Conservation (phyloP, 64 coral and sea anemone genomes). For the Montipora capricornis region DNA sequence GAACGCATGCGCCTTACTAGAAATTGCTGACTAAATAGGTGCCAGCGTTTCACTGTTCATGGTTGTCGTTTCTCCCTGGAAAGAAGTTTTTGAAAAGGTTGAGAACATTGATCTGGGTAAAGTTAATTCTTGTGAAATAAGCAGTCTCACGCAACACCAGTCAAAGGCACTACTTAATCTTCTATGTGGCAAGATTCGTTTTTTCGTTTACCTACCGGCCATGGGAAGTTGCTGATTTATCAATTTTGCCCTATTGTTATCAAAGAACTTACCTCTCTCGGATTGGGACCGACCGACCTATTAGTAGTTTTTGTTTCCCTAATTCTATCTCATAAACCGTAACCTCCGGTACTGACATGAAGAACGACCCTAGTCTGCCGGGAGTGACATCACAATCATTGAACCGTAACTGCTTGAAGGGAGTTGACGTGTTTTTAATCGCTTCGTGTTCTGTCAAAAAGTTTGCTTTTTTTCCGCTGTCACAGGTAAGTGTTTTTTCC, state of each 20-base stretch:
- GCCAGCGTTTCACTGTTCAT: not conserved
- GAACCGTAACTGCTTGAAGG: no score
- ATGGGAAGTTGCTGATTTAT: slow-evolving; percentile 38
- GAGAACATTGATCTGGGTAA: not conserved
- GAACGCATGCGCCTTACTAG: not conserved
- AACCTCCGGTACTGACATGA: no score
- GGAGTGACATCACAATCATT: no score
- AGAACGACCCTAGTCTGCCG: no score
- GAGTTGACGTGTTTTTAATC: no score
- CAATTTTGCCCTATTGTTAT: not conserved
- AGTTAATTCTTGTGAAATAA: not conserved
- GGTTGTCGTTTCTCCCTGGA: not conserved
- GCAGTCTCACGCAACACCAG: slow-evolving; percentile 9
- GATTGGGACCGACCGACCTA: not conserved
- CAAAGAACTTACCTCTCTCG: not conserved
- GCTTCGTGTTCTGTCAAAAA: no score
- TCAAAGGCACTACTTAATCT: slow-evolving; percentile 1
- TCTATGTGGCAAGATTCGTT: slow-evolving; percentile 11
- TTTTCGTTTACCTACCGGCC: slow-evolving; percentile 11
- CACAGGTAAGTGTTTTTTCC: no score
- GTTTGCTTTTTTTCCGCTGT: no score
- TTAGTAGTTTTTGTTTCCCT: no score
- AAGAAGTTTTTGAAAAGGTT: not conserved
- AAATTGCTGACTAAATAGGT: not conserved
- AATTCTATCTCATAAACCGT: no score